Evolutionary conservation across 2,113 vertebrate genomes (phyloP).

Genomic region (Malurus melanocephalus): DNA sequence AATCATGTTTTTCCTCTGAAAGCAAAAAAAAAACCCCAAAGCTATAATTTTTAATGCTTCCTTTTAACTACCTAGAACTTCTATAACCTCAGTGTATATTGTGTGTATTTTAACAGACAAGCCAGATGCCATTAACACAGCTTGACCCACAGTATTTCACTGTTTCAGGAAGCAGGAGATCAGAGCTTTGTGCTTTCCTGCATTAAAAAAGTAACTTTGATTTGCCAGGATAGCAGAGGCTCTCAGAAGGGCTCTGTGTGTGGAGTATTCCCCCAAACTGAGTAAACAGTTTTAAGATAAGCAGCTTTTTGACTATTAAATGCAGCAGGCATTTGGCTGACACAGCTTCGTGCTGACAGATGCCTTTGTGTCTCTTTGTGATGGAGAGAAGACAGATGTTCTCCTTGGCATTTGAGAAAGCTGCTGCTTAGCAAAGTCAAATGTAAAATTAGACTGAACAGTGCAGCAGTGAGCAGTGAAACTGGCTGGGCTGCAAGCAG

Average conservation of each 20-base stretch:
- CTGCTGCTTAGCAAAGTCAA: slow-evolving; percentile 11
- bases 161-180: neutral
- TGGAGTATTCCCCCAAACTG: neutral
- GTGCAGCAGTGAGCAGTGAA: neutral
- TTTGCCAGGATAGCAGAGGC: neutral
- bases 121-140: neutral
- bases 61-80: neutral
- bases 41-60: neutral
- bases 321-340: neutral
- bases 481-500: neutral
- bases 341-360: neutral
- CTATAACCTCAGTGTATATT: neutral
- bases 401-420: slow-evolving; percentile 9
- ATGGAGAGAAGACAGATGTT: slow-evolving; percentile 33
- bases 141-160: neutral
- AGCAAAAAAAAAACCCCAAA: neutral
- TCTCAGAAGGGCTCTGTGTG: neutral
- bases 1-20: neutral
- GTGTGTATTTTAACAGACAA: neutral
- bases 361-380: slow-evolving; percentile 9
- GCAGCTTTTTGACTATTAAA: neutral
- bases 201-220: neutral
- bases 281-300: neutral
- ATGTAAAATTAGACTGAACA: neutral
- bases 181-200: neutral